Conservation (phyloP, 2,113 vertebrate genomes). For the Pholis gunnellus region DNA sequence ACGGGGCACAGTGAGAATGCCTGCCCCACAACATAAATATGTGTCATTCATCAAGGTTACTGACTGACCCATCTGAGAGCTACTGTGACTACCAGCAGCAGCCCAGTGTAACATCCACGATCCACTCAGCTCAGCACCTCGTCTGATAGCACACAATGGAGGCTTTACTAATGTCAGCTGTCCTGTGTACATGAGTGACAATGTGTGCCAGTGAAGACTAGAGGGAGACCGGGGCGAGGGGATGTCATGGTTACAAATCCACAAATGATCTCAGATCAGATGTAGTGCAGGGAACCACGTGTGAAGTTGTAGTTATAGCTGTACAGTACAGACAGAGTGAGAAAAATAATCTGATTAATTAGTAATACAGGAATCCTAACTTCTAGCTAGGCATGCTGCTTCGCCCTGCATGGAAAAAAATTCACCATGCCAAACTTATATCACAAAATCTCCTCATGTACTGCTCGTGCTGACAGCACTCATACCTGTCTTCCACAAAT, state of each 20-base stretch:
- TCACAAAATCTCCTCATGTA: not conserved
- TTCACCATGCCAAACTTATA: not conserved
- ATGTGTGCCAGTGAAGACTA: not conserved
- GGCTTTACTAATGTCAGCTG: conserved; percentile 5
- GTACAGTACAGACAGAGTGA: not conserved
- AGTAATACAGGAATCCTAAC: not conserved
- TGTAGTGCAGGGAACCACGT: not conserved
- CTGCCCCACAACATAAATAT: not conserved
- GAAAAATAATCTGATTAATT: not conserved
- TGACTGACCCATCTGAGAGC: not conserved
- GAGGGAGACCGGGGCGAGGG: not conserved
- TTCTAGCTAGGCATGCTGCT: not conserved
- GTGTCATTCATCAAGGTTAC: not conserved
- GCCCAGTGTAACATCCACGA: conserved; percentile 7
- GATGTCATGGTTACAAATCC: not conserved
- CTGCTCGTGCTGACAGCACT: not conserved
- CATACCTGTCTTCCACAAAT: not conserved
- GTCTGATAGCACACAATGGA: conserved; percentile 20
- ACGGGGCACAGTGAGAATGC: not conserved
- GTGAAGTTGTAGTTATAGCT: not conserved
- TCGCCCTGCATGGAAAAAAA: not conserved
- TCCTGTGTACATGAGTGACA: not conserved
- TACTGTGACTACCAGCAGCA: not conserved
- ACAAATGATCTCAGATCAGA: not conserved
- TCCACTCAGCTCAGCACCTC: not conserved